Evolutionary conservation across 2,888 invertebrate species (phyloP), one percentile per base, ranked within the genome.

Genomic region (Prenolepis imparis): DNA sequence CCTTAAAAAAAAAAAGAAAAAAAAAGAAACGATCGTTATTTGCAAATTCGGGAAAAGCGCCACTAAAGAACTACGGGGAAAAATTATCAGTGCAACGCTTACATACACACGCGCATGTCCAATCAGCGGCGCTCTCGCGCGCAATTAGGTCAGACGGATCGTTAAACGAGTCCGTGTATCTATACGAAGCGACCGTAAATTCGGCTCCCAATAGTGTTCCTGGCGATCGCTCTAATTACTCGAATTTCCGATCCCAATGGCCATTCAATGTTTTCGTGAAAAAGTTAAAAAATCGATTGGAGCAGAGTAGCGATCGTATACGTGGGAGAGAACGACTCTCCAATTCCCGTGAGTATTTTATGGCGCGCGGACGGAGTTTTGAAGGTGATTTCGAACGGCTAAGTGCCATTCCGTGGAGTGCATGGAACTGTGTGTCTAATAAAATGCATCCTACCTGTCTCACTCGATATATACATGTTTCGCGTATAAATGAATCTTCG

Each of bases 111-210:
- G 21, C 32, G 18, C 52, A n/a, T 15, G 3, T 57, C 44, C 21
- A 24, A 64, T 80, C 80, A 66, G 64, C 55, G 57, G 21, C 44
- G 64, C 59, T 67, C 44, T 32, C 41, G 64, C 61, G 66, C 24
- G 84, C 88, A 91, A 91, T 92, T 88, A 81, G 90, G 91, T 91
- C 91, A 88, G 90, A 82, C 86, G 84, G 90, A 63, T 87, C 90
- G 89, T 91, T 88, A 87, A 86, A 84, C 84, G 80, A 48, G 73
- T 84, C 73, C 83, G 84, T 36, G 87, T 83, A 28, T 3, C 28
- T 28, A 85, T 84, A 78, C 87, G 78, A 36, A 4, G 32, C 84
- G 75, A 52, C 67, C 89, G 86, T 91, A 91, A 90, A 92, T 91
- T 87, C 88, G 61, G 59, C 70, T 84, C 78, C 59, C 84, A 73